Base-by-base conservation (phyloP, 2,888 invertebrate species). In the Mesorhabditis belari region DNA sequence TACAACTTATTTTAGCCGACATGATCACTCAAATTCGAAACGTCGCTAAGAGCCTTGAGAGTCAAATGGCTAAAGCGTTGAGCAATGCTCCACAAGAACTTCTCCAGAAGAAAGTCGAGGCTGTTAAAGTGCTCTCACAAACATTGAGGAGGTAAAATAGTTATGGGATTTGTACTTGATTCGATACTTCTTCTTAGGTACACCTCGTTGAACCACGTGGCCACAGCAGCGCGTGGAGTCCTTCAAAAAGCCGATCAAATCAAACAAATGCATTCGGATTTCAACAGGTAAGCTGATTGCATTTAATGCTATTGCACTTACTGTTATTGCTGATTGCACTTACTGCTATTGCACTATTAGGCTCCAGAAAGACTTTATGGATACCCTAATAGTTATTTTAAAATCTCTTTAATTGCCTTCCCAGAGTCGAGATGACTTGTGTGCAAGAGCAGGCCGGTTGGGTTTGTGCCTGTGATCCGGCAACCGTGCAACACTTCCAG, bases 191-290 rank as follows among this genome's bases (percentile, higher is more conserved):
- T 9, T 12, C 6, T 17, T 44, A 65, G 72, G 27, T 96, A 96
- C 85, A 96, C 96, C 5, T 93, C 93, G 27, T 86, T 98, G 66
- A 96, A 96, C 85, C 96, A 96, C 84, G 86, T 96, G 78, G 95
- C 96, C 66, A 89, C 90, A 83, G 92, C 93, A 55, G 95, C 95
- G 5, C 86, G 95, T 58, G 93, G 94, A 58, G 95, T 96, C 61
- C 87, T 96, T 70, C 91, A 92, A 83, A 96, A 95, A 84, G 88
- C 90, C 71, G 88, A 89, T 73, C 94, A 95, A 85, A 93, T 95
- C 79, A 88, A 88, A 74, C 91, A 95, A 86, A 98, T 98, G 96
- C 85, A 93, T 67, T 87, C 90, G 25, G 96, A 98, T 85, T 86
- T 98, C 74, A 94, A 92, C 85, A 88, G 62, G 68, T 68, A 35